These are phyloP conservation scores for Elaphurus davidianus DNA, from an alignment of 2,113 vertebrate species.

Conservation along the genomic window DNA sequence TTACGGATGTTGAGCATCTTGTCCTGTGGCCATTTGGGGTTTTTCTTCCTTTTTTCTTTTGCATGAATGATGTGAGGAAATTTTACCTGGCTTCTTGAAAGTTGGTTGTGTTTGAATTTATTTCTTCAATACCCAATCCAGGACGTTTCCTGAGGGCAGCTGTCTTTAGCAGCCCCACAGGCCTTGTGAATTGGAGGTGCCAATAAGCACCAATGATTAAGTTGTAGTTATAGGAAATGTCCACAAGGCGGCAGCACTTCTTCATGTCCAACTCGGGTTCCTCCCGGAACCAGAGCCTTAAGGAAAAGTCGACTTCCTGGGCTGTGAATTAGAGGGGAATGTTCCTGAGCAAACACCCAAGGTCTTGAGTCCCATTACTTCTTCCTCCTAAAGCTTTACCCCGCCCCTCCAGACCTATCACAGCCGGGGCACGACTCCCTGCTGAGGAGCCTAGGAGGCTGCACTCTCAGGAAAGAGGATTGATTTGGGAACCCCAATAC, in stretches of 20 bases:
- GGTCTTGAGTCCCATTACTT: background rate
- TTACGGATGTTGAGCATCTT: background rate
- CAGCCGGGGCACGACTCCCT: background rate
- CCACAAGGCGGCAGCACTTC: background rate
- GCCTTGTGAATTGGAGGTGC: background rate
- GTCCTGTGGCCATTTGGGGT: background rate
- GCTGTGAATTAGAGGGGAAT: background rate
- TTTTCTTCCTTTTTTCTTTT: background rate
- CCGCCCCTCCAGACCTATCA: background rate
- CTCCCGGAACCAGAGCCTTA: background rate
- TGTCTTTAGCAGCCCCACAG: background rate
- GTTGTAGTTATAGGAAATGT: background rate
- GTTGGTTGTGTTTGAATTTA: background rate
- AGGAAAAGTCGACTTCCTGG: background rate
- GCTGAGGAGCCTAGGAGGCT: background rate
- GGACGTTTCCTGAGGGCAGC: background rate
- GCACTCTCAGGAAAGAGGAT: background rate
- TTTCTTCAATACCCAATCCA: background rate
- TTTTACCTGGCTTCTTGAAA: background rate
- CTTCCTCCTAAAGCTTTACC: background rate
- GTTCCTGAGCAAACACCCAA: background rate
- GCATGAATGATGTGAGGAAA: background rate
- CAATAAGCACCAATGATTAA: background rate
- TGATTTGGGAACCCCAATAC: background rate
- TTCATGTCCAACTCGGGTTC: background rate